Conservation (phyloP, 64 coral and sea anemone genomes). For the Platygyra sinensis region DNA sequence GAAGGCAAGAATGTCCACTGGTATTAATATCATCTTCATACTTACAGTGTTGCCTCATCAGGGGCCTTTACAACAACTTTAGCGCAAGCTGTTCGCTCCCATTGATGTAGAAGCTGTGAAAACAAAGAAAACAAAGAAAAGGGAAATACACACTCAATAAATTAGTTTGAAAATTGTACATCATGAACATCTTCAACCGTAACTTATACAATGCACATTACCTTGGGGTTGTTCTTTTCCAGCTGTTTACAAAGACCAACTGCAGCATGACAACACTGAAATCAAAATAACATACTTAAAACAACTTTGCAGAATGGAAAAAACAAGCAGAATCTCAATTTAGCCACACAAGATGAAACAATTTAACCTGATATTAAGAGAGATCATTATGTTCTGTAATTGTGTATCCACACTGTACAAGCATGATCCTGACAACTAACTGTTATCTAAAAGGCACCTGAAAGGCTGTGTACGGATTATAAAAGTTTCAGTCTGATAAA, state of each 20-base stretch:
- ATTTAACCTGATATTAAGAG: too few species aligned
- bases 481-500: neutral
- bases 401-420: too few species aligned
- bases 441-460: neutral
- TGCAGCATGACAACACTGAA: constrained; percentile 95
- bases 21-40: neutral
- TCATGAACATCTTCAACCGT: too few species aligned
- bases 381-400: too few species aligned
- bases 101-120: constrained; percentile 67
- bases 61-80: constrained; percentile 98
- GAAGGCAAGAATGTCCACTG: neutral
- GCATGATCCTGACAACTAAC: too few species aligned
- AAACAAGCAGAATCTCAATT: too few species aligned
- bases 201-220: neutral
- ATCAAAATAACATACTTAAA: neutral
- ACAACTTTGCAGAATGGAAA: too few species aligned
- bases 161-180: too few species aligned
- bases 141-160: too few species aligned
- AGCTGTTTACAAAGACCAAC: constrained; percentile 86
- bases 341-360: too few species aligned
- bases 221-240: constrained; percentile 82
- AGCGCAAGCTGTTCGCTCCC: constrained; percentile 80
- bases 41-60: constrained; percentile 82
- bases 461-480: neutral
- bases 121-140: neutral